These are phyloP conservation scores for Paelopatides confundens DNA, from an alignment of 53 echinoderm and acorn worm genomes.

Conservation along the genomic window DNA sequence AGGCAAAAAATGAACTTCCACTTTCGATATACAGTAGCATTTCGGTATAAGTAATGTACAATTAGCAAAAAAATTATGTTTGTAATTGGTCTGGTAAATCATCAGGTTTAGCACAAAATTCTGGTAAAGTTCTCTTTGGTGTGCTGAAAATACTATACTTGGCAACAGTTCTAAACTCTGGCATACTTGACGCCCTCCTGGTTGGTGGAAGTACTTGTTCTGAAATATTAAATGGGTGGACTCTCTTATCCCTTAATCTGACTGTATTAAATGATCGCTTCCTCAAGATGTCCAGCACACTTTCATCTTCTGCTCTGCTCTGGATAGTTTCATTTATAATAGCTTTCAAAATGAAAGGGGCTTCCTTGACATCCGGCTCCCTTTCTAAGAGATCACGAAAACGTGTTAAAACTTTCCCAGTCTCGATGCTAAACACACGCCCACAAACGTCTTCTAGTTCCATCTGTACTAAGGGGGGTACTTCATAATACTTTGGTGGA, in stretches of 20 bases:
- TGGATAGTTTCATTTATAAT: conserved; percentile 88
- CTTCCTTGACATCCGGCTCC: conserved; percentile 83
- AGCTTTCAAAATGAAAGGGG: conserved; percentile 82
- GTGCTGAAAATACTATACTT: conserved; percentile 47
- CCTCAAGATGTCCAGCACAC: conserved; percentile 78
- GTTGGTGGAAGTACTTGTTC: conserved; percentile 65
- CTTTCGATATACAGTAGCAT: too few relatives aligned
- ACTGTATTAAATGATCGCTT: conserved; percentile 82
- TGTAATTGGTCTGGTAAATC: conserved; percentile 89
- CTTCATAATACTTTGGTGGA: conserved; percentile 83
- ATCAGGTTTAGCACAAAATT: conserved; percentile 90
- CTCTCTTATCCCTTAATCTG: conserved; percentile 70
- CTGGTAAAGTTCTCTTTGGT: conserved; percentile 74
- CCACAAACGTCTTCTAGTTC: conserved; percentile 88
- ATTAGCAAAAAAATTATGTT: too few relatives aligned
- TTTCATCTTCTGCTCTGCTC: conserved; percentile 86
- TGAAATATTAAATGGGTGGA: conserved; percentile 78
- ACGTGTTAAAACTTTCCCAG: conserved; percentile 75
- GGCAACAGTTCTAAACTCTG: conserved; percentile 76
- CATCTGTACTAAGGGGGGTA: conserved; percentile 78
- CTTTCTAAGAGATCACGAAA: conserved; percentile 81
- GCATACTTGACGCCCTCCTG: conserved; percentile 80
- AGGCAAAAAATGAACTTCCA: too few relatives aligned
- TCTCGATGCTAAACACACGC: conserved; percentile 71
- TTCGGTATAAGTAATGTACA: too few relatives aligned